These are phyloP conservation scores for Andrena hattorfiana DNA, from an alignment of 2,888 invertebrate genomes.

Conservation along the genomic window DNA sequence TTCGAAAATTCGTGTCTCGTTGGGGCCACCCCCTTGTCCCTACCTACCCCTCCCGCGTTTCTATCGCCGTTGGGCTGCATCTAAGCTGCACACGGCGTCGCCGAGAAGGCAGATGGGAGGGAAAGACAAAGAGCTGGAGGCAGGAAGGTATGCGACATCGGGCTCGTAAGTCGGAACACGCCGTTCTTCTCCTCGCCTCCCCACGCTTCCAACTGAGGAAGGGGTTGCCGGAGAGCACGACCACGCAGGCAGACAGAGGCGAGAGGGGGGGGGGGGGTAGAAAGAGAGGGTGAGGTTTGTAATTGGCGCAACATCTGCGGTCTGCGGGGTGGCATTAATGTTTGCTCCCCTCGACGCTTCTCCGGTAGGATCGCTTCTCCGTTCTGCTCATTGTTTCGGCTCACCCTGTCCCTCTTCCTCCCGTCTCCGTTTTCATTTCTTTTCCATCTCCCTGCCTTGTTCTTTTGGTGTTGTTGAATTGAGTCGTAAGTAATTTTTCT, in stretches of 20 bases:
- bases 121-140: slow-evolving; percentile 48
- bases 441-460: background rate
- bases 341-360: slow-evolving; percentile 77
- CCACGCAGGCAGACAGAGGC: slow-evolving; percentile 17
- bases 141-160: slow-evolving; percentile 54
- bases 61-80: slow-evolving; percentile 36
- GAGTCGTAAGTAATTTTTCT: slow-evolving; percentile 27
- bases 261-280: slow-evolving; percentile 52
- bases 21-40: slow-evolving; percentile 5
- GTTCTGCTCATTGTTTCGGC: slow-evolving; percentile 30
- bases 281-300: slow-evolving; percentile 78
- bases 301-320: slow-evolving; percentile 85
- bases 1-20: slow-evolving; percentile 73
- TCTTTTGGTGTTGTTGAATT: slow-evolving; percentile 10
- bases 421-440: slow-evolving; percentile 29
- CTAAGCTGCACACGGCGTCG: slow-evolving; percentile 32
- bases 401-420: background rate
- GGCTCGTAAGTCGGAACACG: slow-evolving; percentile 71
- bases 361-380: slow-evolving; percentile 13
- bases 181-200: slow-evolving; percentile 59
- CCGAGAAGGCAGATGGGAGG: slow-evolving; percentile 85
- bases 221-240: slow-evolving; percentile 15
- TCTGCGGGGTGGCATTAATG: slow-evolving; percentile 84
- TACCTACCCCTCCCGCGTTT: background rate
- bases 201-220: slow-evolving; percentile 38